Percentiles rank a stretch among this genome's conserved stretches.
These are phyloP conservation scores for Vultur gryphus DNA, from an alignment of 2,797 vertebrate genomes.

Conservation along the genomic window DNA sequence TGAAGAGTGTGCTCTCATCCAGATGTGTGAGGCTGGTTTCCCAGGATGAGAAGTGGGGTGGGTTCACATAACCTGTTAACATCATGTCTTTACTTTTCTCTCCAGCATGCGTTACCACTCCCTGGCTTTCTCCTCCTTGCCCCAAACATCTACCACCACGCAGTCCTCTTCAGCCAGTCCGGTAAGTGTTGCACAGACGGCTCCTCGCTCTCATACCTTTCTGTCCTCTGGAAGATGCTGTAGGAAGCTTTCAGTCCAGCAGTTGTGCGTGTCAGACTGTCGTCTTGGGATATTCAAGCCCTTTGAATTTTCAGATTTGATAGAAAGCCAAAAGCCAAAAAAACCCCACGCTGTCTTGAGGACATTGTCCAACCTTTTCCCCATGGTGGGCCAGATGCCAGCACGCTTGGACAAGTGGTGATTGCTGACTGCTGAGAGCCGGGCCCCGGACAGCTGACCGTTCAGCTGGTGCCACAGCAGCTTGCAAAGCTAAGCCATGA, in stretches of 20 bases:
- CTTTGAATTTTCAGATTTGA: not conserved
- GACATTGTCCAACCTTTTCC: not conserved
- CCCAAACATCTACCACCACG: constrained; percentile 89
- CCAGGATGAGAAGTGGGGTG: not conserved
- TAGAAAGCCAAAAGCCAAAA: not conserved
- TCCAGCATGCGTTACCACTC: constrained; percentile 90
- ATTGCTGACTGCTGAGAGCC: not conserved
- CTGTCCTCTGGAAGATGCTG: not conserved
- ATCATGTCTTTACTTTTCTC: not conserved
- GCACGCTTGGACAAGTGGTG: not conserved
- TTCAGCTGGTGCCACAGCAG: not conserved
- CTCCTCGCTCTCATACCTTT: not conserved
- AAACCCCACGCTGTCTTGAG: not conserved
- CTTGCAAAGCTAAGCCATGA: not conserved
- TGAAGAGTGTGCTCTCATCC: not conserved
- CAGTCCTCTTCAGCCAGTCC: constrained; percentile 86
- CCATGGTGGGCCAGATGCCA: not conserved
- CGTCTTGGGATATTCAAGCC: not conserved
- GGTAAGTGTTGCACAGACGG: constrained; percentile 74
- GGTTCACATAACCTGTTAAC: not conserved
- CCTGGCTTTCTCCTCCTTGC: constrained; percentile 93
- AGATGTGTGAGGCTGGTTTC: not conserved
- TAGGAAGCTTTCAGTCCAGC: not conserved
- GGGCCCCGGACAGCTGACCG: not conserved
- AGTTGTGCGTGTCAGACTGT: fast-evolving